Base-by-base conservation (phyloP, 2,888 invertebrate genomes). In the Entomobrya proxima region DNA sequence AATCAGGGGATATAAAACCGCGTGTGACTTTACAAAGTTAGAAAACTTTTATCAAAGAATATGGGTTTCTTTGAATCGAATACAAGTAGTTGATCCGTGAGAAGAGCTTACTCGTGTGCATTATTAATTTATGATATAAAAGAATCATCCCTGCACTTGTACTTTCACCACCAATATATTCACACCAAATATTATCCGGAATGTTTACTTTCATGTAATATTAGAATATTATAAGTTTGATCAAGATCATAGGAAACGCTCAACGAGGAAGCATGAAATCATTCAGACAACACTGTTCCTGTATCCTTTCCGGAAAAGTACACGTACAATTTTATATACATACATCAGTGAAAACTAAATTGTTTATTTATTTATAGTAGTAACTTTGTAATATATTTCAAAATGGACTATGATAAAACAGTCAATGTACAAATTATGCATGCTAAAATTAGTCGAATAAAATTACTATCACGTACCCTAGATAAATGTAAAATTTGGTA, bases 61-160 rank as follows among this genome's bases (percentile, higher is more conserved):
- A 78, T 67, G 78, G 50, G 64, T 78, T 78, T 67, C 78, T 78
- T 78, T 78, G 78, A 78, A 67, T 78, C 67, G 32, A 24, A 35
- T 67, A 67, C 58, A 77, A 77, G 78, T 50, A 78, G 44, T 78
- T 78, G 78, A 78, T 67, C 78, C 78, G 67, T 78, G 78, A 78
- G 77, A 77, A 77, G 77, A 61, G 78, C 78, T 78, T 72, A 72
- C 27, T 55, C 11, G 21, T 50, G 78, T 78, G 67, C 67, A 78
- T 78, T 78, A 78, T 78, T 78, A 78, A 78, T 78, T 78, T 78
- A 78, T 78, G 50, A 50, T 78, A 67, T 78, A 78, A 67, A 78
- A 78, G 64, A 78, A 67, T 67, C 64, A 78, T 78, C 64, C 64
- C 37, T 52, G 58, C 67, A 78, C 50, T 78, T 50, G 47, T 47